Evolutionary conservation across 92 coral and sea anemone genomes (phyloP).

Genomic region (Montipora capitata): DNA sequence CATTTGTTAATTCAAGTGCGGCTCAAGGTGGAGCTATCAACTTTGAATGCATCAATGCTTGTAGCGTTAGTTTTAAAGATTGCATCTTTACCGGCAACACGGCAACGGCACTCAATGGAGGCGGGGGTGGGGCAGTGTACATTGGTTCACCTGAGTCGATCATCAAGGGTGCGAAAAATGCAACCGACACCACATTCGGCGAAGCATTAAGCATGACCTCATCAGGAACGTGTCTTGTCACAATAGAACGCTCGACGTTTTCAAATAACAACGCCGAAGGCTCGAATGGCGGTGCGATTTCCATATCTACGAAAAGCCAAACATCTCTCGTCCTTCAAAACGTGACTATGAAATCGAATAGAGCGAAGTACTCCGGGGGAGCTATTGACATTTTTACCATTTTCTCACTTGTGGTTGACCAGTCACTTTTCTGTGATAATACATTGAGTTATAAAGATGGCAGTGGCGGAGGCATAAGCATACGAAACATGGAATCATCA

Average conservation of each 20-base stretch:
- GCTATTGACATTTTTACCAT: not conserved
- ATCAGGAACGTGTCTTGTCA: not conserved
- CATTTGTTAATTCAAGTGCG: conserved; percentile 21
- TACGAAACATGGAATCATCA: no score
- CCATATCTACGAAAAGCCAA: not conserved
- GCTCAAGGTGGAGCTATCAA: conserved; percentile 30
- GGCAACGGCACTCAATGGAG: not conserved
- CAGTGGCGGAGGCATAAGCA: not conserved
- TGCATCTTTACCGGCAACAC: not conserved
- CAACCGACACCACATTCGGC: not conserved
- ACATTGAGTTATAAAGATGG: no score
- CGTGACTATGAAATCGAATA: not conserved
- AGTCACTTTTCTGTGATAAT: not conserved
- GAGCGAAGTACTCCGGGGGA: not conserved
- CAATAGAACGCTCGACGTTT: conserved; percentile 2
- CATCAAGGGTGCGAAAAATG: not conserved
- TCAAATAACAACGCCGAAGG: not conserved
- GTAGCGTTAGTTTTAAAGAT: not conserved
- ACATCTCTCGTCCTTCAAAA: not conserved
- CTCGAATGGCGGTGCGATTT: not conserved
- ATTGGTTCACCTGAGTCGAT: not conserved
- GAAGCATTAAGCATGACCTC: not conserved
- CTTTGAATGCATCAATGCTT: not conserved
- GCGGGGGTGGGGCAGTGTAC: conserved; percentile 4
- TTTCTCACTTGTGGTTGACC: not conserved